phyloP scores from a whole-genome alignment of 2,113 vertebrate genomes.

The Cephalopholis sonnerati region DNA sequence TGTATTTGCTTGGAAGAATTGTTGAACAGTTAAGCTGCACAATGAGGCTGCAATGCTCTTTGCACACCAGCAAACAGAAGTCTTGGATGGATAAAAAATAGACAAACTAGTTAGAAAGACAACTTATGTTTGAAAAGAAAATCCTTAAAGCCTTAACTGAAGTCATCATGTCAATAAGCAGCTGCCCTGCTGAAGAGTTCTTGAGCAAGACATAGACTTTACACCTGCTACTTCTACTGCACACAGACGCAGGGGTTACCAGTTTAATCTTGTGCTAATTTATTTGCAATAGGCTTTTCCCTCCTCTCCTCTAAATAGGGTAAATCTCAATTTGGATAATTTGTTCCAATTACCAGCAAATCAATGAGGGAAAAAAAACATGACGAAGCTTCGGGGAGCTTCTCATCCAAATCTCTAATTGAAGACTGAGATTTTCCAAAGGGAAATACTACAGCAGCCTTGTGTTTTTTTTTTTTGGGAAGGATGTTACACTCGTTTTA shows the following conservation, averaged over 20 bases:
- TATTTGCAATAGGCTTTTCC: background rate
- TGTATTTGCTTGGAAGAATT: no score
- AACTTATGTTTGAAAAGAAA: no score
- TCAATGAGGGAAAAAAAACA: background rate
- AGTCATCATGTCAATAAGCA: no score
- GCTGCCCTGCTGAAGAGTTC: no score
- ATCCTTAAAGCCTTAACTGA: no score
- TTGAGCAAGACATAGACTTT: no score
- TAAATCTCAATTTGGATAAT: conserved; percentile 22
- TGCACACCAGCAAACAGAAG: no score
- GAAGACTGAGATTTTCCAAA: conserved; percentile 1
- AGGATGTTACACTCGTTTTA: background rate
- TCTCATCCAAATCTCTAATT: background rate
- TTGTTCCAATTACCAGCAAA: conserved; percentile 25
- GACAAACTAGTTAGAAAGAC: no score
- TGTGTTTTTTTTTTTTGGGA: background rate
- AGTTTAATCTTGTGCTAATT: background rate
- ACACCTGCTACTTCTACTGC: no score
- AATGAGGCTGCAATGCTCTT: no score
- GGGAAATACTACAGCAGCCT: background rate
- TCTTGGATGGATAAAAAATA: no score
- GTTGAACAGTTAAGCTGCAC: no score
- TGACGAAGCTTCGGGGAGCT: conserved; percentile 5
- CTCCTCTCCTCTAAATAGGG: background rate
- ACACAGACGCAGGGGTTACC: background rate